phyloP scores from a whole-genome alignment of 1,140 invertebrate genomes.

The Drosophila yakuba region DNA sequence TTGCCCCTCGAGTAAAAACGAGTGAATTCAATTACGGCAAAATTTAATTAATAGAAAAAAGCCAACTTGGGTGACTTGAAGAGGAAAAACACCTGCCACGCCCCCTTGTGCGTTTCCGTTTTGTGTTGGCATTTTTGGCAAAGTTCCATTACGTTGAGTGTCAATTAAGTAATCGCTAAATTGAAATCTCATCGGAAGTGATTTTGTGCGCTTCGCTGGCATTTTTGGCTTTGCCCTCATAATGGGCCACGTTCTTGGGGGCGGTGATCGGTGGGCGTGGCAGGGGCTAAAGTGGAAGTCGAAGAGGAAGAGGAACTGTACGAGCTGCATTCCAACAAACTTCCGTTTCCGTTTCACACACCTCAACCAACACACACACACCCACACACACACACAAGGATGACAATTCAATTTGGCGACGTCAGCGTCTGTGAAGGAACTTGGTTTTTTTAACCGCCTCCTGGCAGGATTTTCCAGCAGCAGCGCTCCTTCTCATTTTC shows the following conservation, averaged over 20 bases:
- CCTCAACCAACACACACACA: conserved; percentile 5
- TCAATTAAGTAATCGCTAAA: conserved; percentile 81
- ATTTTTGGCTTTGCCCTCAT: conserved; percentile 48
- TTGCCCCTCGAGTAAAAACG: too few relatives aligned
- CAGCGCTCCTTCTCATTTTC: background rate
- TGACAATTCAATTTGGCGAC: conserved; percentile 68
- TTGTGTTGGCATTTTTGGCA: conserved; percentile 17
- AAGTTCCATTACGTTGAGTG: conserved; percentile 77
- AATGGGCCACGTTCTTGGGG: conserved; percentile 38
- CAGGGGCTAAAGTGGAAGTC: background rate
- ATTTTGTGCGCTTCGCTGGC: conserved; percentile 73
- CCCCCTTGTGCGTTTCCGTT: background rate
- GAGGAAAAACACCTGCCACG: conserved; percentile 32
- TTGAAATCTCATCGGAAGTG: conserved; percentile 82
- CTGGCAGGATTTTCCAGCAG: conserved; percentile 1
- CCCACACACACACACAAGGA: conserved; percentile 20
- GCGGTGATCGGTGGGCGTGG: background rate
- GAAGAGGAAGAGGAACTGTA: conserved; percentile 22
- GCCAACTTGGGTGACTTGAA: conserved; percentile 29
- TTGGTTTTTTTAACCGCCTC: background rate
- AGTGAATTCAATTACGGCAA: conserved; percentile 21
- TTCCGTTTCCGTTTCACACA: conserved; percentile 71
- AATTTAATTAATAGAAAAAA: conserved; percentile 47
- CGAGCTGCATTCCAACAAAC: conserved; percentile 76
- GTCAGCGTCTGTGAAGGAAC: conserved; percentile 48